Base-by-base conservation (phyloP, 2,888 invertebrate genomes). In the Lithosia quadra region DNA sequence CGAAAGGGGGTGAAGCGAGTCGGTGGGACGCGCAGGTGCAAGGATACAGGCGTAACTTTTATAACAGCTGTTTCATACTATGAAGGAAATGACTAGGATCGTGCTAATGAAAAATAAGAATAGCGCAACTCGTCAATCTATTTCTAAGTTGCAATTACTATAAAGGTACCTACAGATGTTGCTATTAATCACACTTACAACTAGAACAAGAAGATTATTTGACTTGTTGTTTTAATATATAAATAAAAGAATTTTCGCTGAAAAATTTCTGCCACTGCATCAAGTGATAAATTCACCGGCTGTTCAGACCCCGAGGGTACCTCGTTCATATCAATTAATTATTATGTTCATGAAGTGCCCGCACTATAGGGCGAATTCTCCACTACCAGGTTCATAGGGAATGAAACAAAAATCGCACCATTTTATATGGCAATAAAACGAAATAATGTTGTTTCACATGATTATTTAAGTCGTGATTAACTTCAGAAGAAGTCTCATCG, bases 21-120 rank as follows among this genome's bases (percentile, higher is more conserved):
- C 77, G 73, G 80, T 76, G 78, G 80, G 84, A 77, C 75, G 73
- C 79, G 92, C 94, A 94, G 94, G 94, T 95, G 94, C 90, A 85
- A 86, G 87, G 87, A 88, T 88, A 86, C 87, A 89, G 92, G 92
- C 89, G 92, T 93, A 90, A 91, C 92, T 91, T 92, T 92, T 90
- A 83, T 78, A 90, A 91, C 94, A 95, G 93, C 94, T 94, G 94
- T 89, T 91, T 85, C 75, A 83, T 84, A 77, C 87, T 84, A 86
- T 83, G 84, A 81, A 90, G 90, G 90, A 91, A 93, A 91, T 88
- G 82, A 81, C 87, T 87, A 81, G 83, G 84, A 88, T 87, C 86
- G 78, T 75, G 71, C 81, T 80, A 75, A 83, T 83, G 86, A 83
- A 83, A 86, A 88, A 88, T 86, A 85, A 87, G 83, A 87, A 81